Conservation (phyloP, 2,113 vertebrate species). For the Thryonomys swinderianus region DNA sequence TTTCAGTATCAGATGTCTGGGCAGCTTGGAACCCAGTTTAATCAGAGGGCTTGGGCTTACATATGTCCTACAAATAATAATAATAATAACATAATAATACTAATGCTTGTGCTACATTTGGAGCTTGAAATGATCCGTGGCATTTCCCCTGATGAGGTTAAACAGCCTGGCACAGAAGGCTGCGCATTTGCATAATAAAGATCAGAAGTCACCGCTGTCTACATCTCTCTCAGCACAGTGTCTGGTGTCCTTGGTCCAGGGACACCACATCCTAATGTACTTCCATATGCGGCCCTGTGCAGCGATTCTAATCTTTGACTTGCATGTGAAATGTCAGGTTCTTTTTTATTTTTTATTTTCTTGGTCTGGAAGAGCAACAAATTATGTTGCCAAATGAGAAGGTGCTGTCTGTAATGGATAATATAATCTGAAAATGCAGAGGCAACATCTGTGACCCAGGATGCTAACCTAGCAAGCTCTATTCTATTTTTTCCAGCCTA, state of each 20-base stretch:
- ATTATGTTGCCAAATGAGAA: conserved; percentile 86
- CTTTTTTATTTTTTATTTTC: conserved; percentile 52
- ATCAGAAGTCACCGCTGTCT: conserved; percentile 70
- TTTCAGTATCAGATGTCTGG: neutral
- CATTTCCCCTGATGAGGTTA: conserved; percentile 74
- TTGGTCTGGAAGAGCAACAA: conserved; percentile 77
- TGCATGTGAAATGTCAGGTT: conserved; percentile 76
- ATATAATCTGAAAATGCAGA: conserved; percentile 83
- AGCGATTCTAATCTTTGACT: conserved; percentile 84
- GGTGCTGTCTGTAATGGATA: conserved; percentile 85
- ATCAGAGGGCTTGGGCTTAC: conserved; percentile 59
- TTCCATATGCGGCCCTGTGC: conserved; percentile 34
- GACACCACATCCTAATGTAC: conserved; percentile 63
- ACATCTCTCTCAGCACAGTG: neutral
- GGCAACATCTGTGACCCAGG: conserved; percentile 81
- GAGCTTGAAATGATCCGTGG: conserved; percentile 60
- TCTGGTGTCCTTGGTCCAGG: conserved; percentile 76
- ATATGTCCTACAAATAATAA: conserved; percentile 70
- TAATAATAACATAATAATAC: conserved; percentile 54
- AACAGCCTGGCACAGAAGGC: conserved; percentile 7
- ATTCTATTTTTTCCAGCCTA: conserved; percentile 78
- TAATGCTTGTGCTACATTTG: neutral
- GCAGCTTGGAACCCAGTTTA: conserved; percentile 14
- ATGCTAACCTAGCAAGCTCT: conserved; percentile 77
- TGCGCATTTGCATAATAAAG: conserved; percentile 76